phyloP scores from a whole-genome alignment of 2,888 invertebrate genomes.

The Xestobium rufovillosum region DNA sequence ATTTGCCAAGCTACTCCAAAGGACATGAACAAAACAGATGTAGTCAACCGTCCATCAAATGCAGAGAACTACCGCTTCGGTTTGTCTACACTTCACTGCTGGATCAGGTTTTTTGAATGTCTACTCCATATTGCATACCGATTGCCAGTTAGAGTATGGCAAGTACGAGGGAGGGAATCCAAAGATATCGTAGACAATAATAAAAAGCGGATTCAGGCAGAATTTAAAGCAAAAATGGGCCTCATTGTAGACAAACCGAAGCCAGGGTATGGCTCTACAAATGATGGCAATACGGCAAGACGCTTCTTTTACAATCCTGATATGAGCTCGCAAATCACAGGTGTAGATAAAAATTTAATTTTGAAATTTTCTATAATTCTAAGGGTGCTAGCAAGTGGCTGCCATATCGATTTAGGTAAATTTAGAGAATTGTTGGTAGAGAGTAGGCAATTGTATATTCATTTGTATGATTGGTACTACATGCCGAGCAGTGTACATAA shows the following conservation, averaged over 20 bases:
- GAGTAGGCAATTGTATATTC: neutral
- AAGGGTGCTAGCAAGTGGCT: constrained; percentile 1
- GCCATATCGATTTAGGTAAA: constrained; percentile 1
- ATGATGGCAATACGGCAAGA: constrained; percentile 17
- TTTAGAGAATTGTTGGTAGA: constrained; percentile 2
- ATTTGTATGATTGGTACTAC: neutral
- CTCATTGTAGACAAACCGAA: constrained; percentile 20
- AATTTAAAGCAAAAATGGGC: constrained; percentile 20
- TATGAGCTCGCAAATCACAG: too few species aligned
- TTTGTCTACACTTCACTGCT: constrained; percentile 27
- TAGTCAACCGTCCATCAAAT: constrained; percentile 11
- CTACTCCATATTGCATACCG: constrained; percentile 28
- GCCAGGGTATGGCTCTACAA: constrained; percentile 20
- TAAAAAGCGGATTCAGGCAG: constrained; percentile 15
- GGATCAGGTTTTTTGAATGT: constrained; percentile 30
- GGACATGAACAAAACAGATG: constrained; percentile 13
- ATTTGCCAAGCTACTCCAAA: constrained; percentile 14
- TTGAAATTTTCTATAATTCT: neutral
- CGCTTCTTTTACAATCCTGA: constrained; percentile 7
- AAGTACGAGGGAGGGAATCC: constrained; percentile 25
- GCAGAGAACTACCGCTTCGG: constrained; percentile 15
- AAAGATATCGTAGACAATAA: constrained; percentile 22
- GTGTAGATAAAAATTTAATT: constrained; percentile 1
- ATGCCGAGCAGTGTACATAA: constrained; percentile 2
- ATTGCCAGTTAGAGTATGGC: constrained; percentile 27